Evolutionary conservation across 2,797 vertebrate species (phyloP).

Genomic region (Hypotaenidia philippensis): DNA sequence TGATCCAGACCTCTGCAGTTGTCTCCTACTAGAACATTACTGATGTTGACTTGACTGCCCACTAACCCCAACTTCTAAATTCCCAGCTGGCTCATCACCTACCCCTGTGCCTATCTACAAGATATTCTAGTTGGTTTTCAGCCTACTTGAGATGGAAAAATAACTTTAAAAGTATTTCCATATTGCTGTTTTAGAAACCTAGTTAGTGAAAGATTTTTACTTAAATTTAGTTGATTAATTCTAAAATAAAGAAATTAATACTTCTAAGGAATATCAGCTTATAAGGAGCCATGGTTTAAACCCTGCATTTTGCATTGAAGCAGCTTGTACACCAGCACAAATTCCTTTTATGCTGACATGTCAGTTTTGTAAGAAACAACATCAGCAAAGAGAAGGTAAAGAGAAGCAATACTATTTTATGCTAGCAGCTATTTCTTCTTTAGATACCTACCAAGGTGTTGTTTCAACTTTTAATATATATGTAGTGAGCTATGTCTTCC

Average conservation of each 20-base stretch:
- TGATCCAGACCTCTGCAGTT: neutral
- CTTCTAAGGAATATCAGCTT: neutral
- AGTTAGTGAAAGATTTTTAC: neutral
- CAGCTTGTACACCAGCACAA: neutral
- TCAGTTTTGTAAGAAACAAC: neutral
- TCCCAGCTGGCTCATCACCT: neutral
- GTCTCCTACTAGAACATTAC: accelerated
- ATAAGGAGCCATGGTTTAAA: neutral
- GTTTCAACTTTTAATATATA: neutral
- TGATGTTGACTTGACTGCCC: neutral
- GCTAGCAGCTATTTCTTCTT: neutral
- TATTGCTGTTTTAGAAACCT: neutral
- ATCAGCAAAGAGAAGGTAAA: neutral
- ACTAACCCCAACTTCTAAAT: neutral
- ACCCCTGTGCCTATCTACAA: neutral
- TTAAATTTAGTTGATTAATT: neutral
- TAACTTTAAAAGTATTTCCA: neutral
- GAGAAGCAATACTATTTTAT: neutral
- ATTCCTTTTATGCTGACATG: neutral
- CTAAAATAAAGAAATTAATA: neutral
- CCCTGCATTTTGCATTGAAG: neutral
- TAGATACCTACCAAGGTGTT: neutral
- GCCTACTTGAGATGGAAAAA: neutral
- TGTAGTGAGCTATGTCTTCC: neutral
- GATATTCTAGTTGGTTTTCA: neutral